These are phyloP conservation scores for Cromileptes altivelis DNA, from an alignment of 2,113 vertebrate genomes.

Conservation along the genomic window DNA sequence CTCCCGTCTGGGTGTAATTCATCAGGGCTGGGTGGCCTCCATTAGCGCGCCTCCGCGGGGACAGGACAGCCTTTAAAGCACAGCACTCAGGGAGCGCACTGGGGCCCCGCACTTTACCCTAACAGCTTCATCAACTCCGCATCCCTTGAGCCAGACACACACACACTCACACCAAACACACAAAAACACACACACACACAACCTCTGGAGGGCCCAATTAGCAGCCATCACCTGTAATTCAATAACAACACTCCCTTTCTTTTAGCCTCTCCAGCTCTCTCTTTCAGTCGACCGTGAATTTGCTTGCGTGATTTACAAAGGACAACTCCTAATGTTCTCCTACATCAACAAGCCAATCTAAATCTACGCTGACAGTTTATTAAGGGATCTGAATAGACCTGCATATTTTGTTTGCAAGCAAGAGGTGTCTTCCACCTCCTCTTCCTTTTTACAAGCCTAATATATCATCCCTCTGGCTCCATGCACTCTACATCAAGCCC, in stretches of 20 bases:
- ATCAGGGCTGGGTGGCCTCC: constrained; percentile 68
- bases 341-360: constrained; percentile 41
- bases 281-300: constrained; percentile 39
- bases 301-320: constrained; percentile 39
- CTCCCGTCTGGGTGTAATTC: constrained; percentile 59
- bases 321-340: constrained; percentile 38
- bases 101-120: constrained; percentile 74
- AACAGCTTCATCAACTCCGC: constrained; percentile 76
- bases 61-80: constrained; percentile 60
- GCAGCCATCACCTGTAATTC: constrained; percentile 81
- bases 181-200: constrained; percentile 44
- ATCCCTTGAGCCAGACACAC: constrained; percentile 65
- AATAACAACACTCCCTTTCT: constrained; percentile 73
- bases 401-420: constrained; percentile 30
- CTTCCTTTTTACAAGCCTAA: constrained; percentile 5
- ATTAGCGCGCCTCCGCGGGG: constrained; percentile 73
- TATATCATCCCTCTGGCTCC: constrained; percentile 35
- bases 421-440: constrained; percentile 17
- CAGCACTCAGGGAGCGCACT: constrained; percentile 65
- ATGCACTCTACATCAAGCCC: constrained; percentile 32
- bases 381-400: constrained; percentile 17
- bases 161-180: constrained; percentile 11
- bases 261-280: constrained; percentile 46
- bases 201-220: constrained; percentile 79
- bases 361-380: constrained; percentile 47